Conservation (phyloP, 2,888 invertebrate species). For the Calliopum simillimum region DNA sequence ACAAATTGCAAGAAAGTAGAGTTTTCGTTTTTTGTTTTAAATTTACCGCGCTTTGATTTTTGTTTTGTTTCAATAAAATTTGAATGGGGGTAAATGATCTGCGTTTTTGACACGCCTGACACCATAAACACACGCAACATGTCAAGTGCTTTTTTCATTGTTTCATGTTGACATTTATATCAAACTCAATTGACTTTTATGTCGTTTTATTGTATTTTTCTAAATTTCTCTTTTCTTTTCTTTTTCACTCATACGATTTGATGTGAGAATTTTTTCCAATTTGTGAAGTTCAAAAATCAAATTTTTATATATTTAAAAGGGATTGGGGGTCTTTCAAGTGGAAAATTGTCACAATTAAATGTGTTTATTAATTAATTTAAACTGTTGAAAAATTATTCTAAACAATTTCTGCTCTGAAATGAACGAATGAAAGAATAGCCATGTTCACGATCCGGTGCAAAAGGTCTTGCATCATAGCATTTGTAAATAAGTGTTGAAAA, state of each 20-base stretch:
- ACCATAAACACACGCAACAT: slow-evolving; percentile 19
- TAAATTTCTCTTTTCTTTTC: background rate
- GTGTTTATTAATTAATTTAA: too few species aligned
- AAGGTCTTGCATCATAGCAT: too few species aligned
- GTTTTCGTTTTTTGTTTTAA: background rate
- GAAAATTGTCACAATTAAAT: slow-evolving; percentile 47
- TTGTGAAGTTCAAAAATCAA: slow-evolving; percentile 41
- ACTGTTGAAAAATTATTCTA: too few species aligned
- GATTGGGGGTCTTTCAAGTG: slow-evolving; percentile 54
- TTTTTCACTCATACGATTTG: slow-evolving; percentile 45
- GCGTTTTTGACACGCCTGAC: slow-evolving; percentile 19
- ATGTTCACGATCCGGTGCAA: too few species aligned
- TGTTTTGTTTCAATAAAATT: background rate
- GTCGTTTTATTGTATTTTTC: slow-evolving; percentile 9
- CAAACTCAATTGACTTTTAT: slow-evolving; percentile 29
- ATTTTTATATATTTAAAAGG: slow-evolving; percentile 18
- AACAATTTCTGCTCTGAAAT: too few species aligned
- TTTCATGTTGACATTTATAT: slow-evolving; percentile 44
- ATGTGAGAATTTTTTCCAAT: slow-evolving; percentile 51
- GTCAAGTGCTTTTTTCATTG: slow-evolving; percentile 30
- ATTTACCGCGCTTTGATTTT: background rate
- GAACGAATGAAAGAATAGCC: too few species aligned
- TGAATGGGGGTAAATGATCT: background rate
- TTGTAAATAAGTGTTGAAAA: too few species aligned
- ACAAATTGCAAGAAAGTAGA: slow-evolving; percentile 20